These are phyloP conservation scores for Eugnorisma glareosa DNA, from an alignment of 2,888 invertebrate species.

Conservation along the genomic window DNA sequence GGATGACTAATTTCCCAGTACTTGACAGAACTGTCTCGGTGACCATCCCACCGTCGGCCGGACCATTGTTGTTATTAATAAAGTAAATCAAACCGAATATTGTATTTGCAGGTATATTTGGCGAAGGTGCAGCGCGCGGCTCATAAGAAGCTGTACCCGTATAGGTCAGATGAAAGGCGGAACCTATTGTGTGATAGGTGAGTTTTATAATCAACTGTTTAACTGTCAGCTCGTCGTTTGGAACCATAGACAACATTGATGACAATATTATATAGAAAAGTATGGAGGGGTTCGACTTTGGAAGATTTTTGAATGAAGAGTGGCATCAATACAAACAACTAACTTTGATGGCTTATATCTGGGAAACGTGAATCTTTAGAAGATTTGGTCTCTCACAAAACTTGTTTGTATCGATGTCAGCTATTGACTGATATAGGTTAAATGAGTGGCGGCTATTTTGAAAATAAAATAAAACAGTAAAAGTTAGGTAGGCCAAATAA, in stretches of 20 bases:
- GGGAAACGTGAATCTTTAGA: background rate
- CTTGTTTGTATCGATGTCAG: background rate
- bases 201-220: conserved; percentile 49
- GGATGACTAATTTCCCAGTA: too few species aligned
- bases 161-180: conserved; percentile 83
- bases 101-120: conserved; percentile 81
- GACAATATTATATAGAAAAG: background rate
- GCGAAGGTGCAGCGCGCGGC: conserved; percentile 85
- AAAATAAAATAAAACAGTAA: too few species aligned
- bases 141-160: conserved; percentile 79
- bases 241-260: too few species aligned
- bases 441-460: too few species aligned
- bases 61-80: background rate
- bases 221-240: background rate
- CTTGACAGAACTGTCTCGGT: too few species aligned
- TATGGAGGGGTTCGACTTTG: background rate
- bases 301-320: background rate
- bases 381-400: background rate
- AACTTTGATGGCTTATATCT: background rate
- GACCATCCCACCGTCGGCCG: background rate
- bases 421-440: background rate
- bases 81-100: background rate
- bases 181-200: conserved; percentile 85
- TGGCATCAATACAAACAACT: background rate
- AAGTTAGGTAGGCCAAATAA: too few species aligned